These are phyloP conservation scores for Platygyra sinensis DNA, from an alignment of 64 coral and sea anemone species.

Conservation along the genomic window DNA sequence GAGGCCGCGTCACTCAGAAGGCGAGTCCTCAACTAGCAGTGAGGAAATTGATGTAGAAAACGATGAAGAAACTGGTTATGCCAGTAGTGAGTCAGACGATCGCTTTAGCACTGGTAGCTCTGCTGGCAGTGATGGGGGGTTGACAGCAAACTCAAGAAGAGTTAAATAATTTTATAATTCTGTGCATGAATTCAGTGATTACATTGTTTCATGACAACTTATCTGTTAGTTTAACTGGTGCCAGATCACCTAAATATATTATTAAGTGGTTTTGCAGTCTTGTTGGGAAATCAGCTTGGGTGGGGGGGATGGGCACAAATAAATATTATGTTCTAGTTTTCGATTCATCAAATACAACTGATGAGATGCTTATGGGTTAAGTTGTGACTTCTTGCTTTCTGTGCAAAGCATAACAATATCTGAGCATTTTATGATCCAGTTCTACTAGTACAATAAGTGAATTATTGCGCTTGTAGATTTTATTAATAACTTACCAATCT, in stretches of 20 bases:
- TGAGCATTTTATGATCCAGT: not conserved
- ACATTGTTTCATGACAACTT: not conserved
- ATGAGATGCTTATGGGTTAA: no score
- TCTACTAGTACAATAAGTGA: not conserved
- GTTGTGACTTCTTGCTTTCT: not conserved
- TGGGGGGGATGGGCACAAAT: not conserved
- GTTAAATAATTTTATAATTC: constrained; percentile 10
- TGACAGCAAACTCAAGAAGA: constrained; percentile 65
- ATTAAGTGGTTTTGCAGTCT: not conserved
- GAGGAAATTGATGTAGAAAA: constrained; percentile 86
- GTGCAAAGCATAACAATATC: not conserved
- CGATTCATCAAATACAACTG: not conserved
- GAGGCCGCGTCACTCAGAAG: constrained; percentile 68
- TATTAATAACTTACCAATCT: no score
- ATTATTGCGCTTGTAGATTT: no score
- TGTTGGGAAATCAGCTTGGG: not conserved
- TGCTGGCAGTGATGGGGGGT: constrained; percentile 71
- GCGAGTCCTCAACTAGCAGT: constrained; percentile 50
- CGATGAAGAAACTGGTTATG: constrained; percentile 78
- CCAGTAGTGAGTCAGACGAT: constrained; percentile 76
- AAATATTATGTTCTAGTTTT: no score
- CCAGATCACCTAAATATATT: not conserved
- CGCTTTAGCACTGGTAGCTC: constrained; percentile 63
- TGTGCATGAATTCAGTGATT: not conserved
- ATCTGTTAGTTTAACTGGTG: not conserved